Evolutionary conservation across 2,797 vertebrate genomes (phyloP).

Genomic region (Lithobates pipiens): DNA sequence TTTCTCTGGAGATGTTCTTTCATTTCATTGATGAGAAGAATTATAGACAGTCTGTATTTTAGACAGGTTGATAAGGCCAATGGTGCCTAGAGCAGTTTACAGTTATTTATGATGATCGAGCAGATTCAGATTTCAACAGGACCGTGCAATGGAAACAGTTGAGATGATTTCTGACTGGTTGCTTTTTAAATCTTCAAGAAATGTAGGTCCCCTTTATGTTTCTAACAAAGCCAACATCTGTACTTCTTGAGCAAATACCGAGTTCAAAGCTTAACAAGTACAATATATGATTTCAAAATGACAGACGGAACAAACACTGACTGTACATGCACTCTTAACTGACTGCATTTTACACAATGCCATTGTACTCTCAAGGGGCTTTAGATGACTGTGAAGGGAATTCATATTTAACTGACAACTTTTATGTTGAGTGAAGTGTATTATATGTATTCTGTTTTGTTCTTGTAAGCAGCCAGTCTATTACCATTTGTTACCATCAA

Average conservation of each 20-base stretch:
- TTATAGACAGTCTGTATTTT: no score
- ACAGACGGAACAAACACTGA: conserved; percentile 20
- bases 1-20: no score
- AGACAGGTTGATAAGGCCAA: no score
- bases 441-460: neutral
- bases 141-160: no score
- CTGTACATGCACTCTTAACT: conserved; percentile 7
- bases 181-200: neutral
- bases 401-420: conserved; percentile 2
- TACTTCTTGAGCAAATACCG: conserved; percentile 10
- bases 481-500: no score
- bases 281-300: conserved; percentile 4
- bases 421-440: conserved; percentile 1
- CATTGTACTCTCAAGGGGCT: conserved; percentile 10
- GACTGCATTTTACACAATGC: neutral
- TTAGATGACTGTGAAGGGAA: conserved; percentile 10
- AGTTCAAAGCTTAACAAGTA: conserved; percentile 38
- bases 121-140: no score
- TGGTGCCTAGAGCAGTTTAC: no score
- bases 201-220: neutral
- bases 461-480: neutral
- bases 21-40: no score
- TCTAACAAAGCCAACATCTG: conserved; percentile 1
- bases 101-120: no score
- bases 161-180: no score